Conservation (phyloP, 1,140 invertebrate species). For the Formica selysi region DNA sequence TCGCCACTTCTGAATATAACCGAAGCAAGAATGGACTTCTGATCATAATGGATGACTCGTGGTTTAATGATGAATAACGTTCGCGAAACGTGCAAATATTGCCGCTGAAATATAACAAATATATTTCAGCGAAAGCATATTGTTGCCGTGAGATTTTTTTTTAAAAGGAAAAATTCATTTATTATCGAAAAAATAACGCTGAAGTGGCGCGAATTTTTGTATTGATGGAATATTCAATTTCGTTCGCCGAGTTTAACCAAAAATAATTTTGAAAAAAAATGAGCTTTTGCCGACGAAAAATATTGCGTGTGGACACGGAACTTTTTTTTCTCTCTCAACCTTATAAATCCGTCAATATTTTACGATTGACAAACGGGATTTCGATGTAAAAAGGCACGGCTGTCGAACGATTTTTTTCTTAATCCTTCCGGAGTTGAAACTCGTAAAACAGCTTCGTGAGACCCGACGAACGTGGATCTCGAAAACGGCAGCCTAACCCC, state of each 20-base stretch:
- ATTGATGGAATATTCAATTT: not conserved
- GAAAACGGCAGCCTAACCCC: conserved; percentile 45
- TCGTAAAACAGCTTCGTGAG: conserved; percentile 46
- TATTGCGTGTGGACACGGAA: not conserved
- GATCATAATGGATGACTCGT: conserved; percentile 50
- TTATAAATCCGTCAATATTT: not conserved
- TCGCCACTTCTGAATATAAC: conserved; percentile 36
- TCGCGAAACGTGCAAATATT: not conserved
- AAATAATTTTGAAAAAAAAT: not conserved
- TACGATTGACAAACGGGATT: not conserved
- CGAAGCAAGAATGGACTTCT: conserved; percentile 44
- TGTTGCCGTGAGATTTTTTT: not conserved
- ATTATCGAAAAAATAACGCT: not conserved
- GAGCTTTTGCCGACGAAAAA: not conserved
- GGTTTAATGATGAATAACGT: conserved; percentile 41
- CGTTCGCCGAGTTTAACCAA: not conserved
- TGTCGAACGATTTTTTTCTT: conserved; percentile 47
- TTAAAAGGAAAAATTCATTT: conserved; percentile 1
- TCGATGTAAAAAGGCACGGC: not conserved
- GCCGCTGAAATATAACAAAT: not conserved
- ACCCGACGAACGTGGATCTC: conserved; percentile 23
- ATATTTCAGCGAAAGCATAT: not conserved
- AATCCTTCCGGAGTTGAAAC: conserved; percentile 51
- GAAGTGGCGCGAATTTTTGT: not conserved
- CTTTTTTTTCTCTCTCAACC: not conserved